Evolutionary conservation across 2,113 vertebrate species (phyloP).

Genomic region (Pterocles burchelli): DNA sequence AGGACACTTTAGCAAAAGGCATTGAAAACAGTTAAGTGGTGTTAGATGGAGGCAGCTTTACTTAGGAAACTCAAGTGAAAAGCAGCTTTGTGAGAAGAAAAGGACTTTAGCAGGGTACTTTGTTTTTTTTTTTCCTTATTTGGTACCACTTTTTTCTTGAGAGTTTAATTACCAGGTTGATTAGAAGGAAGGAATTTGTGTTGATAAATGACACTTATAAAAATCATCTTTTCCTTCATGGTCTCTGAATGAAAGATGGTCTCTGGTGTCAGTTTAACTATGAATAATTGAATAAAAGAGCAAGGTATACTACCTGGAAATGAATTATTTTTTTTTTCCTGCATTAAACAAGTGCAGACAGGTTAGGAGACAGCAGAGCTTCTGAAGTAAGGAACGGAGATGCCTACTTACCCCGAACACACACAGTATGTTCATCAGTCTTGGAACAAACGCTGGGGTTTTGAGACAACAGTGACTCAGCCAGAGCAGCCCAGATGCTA

Average conservation of each 20-base stretch:
- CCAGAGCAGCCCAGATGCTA: neutral
- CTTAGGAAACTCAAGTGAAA: neutral
- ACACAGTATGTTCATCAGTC: neutral
- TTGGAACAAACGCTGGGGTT: neutral
- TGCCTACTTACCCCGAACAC: neutral
- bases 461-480: neutral
- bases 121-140: neutral
- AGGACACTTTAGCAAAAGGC: neutral
- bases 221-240: neutral
- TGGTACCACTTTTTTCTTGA: conserved; percentile 41
- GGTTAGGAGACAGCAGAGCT: neutral
- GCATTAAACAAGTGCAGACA: neutral
- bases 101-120: neutral
- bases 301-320: neutral
- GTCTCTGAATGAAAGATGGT: neutral
- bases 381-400: neutral
- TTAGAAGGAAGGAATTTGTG: conserved; percentile 45
- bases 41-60: neutral
- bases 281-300: conserved; percentile 7
- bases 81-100: neutral
- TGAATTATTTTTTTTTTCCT: neutral
- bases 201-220: conserved; percentile 31
- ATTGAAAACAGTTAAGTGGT: neutral
- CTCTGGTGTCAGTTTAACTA: neutral
- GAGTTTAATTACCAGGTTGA: conserved; percentile 55